Evolutionary conservation across 1,140 invertebrate genomes (phyloP), one percentile per base, ranked within the genome.

Genomic region (Heterodera carotae): DNA sequence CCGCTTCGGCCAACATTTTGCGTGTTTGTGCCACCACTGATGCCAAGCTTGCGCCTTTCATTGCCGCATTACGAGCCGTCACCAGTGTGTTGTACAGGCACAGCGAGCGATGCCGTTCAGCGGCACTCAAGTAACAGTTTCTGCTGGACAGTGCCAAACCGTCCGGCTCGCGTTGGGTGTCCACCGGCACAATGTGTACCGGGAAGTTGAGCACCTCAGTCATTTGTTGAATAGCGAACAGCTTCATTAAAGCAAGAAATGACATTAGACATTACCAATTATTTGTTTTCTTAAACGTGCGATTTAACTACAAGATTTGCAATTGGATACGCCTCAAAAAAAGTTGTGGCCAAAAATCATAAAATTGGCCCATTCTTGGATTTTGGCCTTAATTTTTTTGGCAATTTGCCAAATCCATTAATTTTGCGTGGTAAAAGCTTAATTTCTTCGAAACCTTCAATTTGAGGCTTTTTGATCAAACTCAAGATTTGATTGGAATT

Each of bases 91-190:
- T 60, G 56, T 27, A 78, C 34, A 78, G 27, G 15, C 27, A 27
- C 68, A 39, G n/a, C 10, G 75, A 18, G 33, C 18, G 7, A 22
- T 15, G 15, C 7, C 79, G 70, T 43, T 80, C 79, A 25, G 75
- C 18, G 27, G 8, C 60, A 25, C 36, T 75, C 29, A 80, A 66
- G 53, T 39, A 80, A 25, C 12, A 18, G 36, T 79, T 80, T 70
- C 79, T 34, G 48, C 79, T 80, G 15, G 79, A 80, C 70, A 83
- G 2, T 15, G 79, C 79, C 18, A 80, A 56, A n/a, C 79, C 79
- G 36, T 80, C 59, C 48, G 53, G 60, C 36, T 82, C 80, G 22
- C 79, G 36, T 18, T 67, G 4, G 25, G 79, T 80, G 31, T 72
- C 64, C 27, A 73, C 80, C 25, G 59, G 29, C 39, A 66, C 25